Evolutionary conservation across 2,888 invertebrate species (phyloP).

Genomic region (Sphinx pinastri): DNA sequence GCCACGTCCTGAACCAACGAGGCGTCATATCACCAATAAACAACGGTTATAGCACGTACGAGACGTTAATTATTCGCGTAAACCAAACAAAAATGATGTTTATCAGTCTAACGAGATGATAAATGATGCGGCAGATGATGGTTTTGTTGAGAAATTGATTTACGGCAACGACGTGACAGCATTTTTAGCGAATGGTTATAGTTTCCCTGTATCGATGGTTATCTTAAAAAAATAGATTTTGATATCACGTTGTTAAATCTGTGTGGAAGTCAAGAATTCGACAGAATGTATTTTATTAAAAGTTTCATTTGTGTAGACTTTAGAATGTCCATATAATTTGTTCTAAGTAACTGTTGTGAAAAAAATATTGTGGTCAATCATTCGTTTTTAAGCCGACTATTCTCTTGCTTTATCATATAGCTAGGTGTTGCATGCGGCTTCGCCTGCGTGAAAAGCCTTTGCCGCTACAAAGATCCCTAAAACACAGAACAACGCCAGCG

Average conservation of each 20-base stretch:
- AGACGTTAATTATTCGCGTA: conserved; percentile 55
- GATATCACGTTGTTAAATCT: neutral
- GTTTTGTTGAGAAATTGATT: conserved; percentile 36
- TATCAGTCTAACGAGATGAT: conserved; percentile 54
- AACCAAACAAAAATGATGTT: conserved; percentile 48
- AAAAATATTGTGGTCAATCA: too few relatives aligned
- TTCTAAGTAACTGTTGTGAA: too few relatives aligned
- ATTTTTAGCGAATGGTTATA: conserved; percentile 17
- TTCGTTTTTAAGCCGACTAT: too few relatives aligned
- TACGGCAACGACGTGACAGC: conserved; percentile 41
- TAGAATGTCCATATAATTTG: too few relatives aligned
- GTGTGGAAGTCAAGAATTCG: neutral
- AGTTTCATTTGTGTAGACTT: too few relatives aligned
- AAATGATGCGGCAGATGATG: conserved; percentile 52
- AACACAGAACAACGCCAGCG: too few relatives aligned
- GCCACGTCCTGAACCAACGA: neutral
- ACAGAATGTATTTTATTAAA: too few relatives aligned
- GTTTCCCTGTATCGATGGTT: conserved; percentile 11
- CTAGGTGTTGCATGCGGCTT: too few relatives aligned
- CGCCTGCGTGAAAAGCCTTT: too few relatives aligned
- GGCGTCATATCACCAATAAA: conserved; percentile 21
- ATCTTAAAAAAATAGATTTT: neutral
- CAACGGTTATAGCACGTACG: conserved; percentile 19
- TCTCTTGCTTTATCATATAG: too few relatives aligned
- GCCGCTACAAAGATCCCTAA: too few relatives aligned